Percentiles rank a stretch among this genome's conserved stretches.
phyloP scores from a whole-genome alignment of 1,140 invertebrate species.

The Helicoverpa armigera region DNA sequence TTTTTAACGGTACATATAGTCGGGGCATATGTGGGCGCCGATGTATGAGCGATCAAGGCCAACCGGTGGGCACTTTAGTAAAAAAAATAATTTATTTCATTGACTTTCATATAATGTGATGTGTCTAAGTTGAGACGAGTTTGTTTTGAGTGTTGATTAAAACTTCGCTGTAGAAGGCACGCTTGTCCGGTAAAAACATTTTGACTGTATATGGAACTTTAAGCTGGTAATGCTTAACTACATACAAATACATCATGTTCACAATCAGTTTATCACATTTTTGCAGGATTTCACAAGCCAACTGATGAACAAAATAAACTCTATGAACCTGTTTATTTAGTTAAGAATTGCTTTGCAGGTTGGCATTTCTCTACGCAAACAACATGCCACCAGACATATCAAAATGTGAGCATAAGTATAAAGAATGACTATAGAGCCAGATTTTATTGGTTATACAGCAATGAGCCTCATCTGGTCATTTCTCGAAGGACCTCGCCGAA shows the following conservation, averaged over 20 bases:
- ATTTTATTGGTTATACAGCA: background rate
- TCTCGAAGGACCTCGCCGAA: background rate
- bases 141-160: background rate
- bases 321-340: too few species aligned
- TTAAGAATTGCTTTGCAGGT: too few species aligned
- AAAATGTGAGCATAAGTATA: background rate
- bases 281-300: too few species aligned
- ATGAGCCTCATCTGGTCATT: background rate
- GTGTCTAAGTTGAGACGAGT: constrained; percentile 19
- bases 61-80: constrained; percentile 37
- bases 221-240: too few species aligned
- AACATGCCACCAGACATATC: background rate
- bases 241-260: too few species aligned
- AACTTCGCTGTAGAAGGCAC: background rate
- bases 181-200: background rate
- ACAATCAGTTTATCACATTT: too few species aligned
- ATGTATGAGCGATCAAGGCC: constrained; percentile 43
- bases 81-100: constrained; percentile 50
- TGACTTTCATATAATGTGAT: constrained; percentile 40
- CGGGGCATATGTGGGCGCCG: constrained; percentile 33
- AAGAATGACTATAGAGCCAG: background rate
- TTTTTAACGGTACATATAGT: constrained; percentile 49
- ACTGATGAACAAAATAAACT: too few species aligned
- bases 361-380: too few species aligned
- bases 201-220: too few species aligned